phyloP scores from a whole-genome alignment of 2,888 invertebrate genomes.

The Plebejus melissa region DNA sequence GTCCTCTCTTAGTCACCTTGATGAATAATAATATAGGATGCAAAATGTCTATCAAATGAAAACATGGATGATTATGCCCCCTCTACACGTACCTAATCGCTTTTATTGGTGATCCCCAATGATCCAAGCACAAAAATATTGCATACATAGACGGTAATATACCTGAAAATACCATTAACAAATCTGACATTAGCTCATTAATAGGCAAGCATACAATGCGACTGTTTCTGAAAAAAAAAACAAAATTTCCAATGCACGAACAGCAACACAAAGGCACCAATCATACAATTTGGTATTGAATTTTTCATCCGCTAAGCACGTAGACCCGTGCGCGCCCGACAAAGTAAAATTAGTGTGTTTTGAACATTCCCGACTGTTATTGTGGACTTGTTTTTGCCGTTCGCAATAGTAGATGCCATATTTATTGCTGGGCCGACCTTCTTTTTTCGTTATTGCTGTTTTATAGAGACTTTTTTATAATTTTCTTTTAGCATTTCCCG shows the following conservation, averaged over 20 bases:
- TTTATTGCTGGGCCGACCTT: constrained; percentile 19
- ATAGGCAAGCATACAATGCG: not conserved
- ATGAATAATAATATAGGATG: not conserved
- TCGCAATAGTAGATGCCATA: constrained; percentile 29
- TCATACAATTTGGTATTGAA: constrained; percentile 42
- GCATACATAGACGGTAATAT: not conserved
- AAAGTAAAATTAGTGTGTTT: constrained; percentile 42
- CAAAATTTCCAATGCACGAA: constrained; percentile 36
- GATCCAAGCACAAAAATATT: not conserved
- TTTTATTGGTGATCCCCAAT: not conserved
- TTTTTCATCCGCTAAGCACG: constrained; percentile 41
- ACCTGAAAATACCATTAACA: not conserved
- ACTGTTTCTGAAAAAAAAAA: constrained; percentile 28
- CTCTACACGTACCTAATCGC: not conserved
- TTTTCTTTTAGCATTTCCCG: not conserved
- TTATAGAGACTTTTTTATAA: not conserved
- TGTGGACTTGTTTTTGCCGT: constrained; percentile 38
- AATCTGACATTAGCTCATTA: not conserved
- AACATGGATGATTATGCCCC: not conserved
- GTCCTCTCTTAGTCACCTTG: too few species aligned
- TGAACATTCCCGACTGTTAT: constrained; percentile 38
- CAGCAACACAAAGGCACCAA: constrained; percentile 38
- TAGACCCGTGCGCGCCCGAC: constrained; percentile 34
- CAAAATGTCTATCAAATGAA: not conserved
- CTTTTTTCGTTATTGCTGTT: constrained; percentile 1